Percentiles rank a stretch among this genome's conserved stretches.
phyloP scores from a whole-genome alignment of 1,140 invertebrate species.

The Druon quercuslanigerum region DNA sequence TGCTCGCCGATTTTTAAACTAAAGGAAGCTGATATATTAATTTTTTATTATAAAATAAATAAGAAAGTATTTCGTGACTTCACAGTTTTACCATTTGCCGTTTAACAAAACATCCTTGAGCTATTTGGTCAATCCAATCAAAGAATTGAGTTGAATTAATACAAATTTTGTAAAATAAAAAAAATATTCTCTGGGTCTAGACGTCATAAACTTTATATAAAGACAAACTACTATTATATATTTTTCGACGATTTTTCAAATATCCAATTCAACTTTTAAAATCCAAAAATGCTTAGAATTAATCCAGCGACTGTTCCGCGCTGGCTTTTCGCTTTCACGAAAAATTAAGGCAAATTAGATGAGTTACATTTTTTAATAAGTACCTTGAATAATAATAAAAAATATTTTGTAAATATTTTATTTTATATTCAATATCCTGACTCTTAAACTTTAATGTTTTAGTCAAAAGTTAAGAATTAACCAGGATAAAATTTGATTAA shows the following conservation, averaged over 20 bases:
- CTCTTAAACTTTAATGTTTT: neutral
- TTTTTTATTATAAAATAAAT: no score
- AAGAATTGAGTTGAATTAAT: neutral
- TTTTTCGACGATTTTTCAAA: constrained; percentile 7
- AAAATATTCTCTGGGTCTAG: neutral
- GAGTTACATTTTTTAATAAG: neutral
- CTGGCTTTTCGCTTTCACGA: constrained; percentile 4
- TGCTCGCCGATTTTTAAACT: no score
- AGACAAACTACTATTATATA: constrained; percentile 20
- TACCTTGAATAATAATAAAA: neutral
- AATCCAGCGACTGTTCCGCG: constrained; percentile 24
- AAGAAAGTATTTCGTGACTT: no score
- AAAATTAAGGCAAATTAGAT: constrained; percentile 28
- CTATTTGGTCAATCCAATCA: neutral
- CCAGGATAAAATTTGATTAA: neutral
- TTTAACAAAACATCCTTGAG: neutral
- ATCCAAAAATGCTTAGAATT: constrained; percentile 18
- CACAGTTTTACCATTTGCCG: no score
- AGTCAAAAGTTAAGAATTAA: neutral
- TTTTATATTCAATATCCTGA: neutral
- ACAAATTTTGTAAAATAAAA: neutral
- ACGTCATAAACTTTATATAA: neutral
- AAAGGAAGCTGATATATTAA: no score
- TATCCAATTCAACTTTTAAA: constrained; percentile 1
- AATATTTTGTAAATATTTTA: neutral